Evolutionary conservation across 1,140 invertebrate genomes (phyloP), one percentile per base, ranked within the genome.

Genomic region (Aphelinus atriplicis): DNA sequence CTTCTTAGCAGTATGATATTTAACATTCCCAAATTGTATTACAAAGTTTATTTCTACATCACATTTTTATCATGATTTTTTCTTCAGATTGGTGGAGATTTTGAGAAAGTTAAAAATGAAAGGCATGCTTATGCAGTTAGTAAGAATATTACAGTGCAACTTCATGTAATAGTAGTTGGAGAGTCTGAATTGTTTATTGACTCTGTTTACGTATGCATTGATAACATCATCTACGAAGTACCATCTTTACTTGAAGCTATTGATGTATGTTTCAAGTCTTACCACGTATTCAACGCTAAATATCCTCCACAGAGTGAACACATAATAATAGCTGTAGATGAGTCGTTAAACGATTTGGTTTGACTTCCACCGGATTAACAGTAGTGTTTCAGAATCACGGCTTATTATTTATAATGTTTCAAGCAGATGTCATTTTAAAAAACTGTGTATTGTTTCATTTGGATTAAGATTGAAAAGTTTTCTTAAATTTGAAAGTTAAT

Each of bases 311-410:
- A 53, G 51, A 53, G 51, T 53, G 51, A 53, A 58, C 80, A 81
- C 60, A 62, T 80, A 43, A 78, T 77, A 7, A 63, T 74, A 57
- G 26, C 3, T 3, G 73, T 81, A 26, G 58, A 63, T 47, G 66
- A 79, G 57, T 42, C 77, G 7, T 66, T 77, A 64, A 67, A 67
- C 45, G 56, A 58, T 71, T 61, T 61, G 47, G 57, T 7, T 51
- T 10, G 7, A 46, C 3, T 42, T 48, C 48, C 50, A 69, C 57
- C 67, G 26, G 26, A 26, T 26, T 26, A 26, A 26, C 43, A 26
- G 26, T 26, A 26, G 26, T 26, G 26, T 26, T 26, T 26, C 26
- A 26, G 26, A 26, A 26, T 26, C 26, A 26, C 26, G 26, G 26
- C 26, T 26, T 26, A 26, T 26, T 26, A 26, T 26, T 26, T 0